Evolutionary conservation across 2,113 vertebrate genomes (phyloP).

Genomic region (Campylomormyrus tamandua): DNA sequence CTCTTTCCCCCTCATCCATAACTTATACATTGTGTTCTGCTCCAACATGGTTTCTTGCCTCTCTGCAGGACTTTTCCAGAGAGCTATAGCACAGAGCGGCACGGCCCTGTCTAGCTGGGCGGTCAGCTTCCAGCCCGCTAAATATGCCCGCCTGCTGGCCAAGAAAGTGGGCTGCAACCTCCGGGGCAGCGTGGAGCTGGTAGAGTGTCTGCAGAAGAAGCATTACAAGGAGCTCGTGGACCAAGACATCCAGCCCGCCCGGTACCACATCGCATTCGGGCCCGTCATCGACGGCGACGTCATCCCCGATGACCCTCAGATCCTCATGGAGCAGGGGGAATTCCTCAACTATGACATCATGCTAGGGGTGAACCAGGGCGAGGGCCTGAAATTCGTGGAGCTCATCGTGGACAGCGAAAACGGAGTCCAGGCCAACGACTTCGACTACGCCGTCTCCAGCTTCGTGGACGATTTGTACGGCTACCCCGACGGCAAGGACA

Average conservation of each 20-base stretch:
- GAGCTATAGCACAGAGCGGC: constrained; percentile 96
- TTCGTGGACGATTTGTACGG: constrained; percentile 97
- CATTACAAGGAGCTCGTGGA: constrained; percentile 91
- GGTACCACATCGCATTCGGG: constrained; percentile 94
- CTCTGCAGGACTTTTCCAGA: constrained; percentile 85
- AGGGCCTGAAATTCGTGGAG: constrained; percentile 95
- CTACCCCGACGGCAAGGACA: constrained; percentile 96
- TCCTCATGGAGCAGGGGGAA: constrained; percentile 98
- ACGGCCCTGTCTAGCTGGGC: constrained; percentile 97
- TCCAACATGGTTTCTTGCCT: neutral
- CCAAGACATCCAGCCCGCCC: constrained; percentile 92
- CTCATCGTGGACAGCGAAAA: constrained; percentile 92
- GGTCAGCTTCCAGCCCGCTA: constrained; percentile 95
- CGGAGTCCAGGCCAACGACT: constrained; percentile 89
- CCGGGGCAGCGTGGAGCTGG: constrained; percentile 91
- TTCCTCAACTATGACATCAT: constrained; percentile 99
- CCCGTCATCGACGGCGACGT: constrained; percentile 95
- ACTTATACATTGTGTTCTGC: neutral
- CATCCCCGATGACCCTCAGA: constrained; percentile 94
- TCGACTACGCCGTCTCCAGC: constrained; percentile 93
- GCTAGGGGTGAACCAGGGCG: constrained; percentile 96
- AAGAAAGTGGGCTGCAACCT: constrained; percentile 97
- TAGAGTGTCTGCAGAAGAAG: constrained; percentile 91
- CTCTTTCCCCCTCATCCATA: neutral
- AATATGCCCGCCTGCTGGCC: constrained; percentile 90